These are phyloP conservation scores for Boulengeromyrus knoepffleri DNA, from an alignment of 2,113 vertebrate species.

Conservation along the genomic window DNA sequence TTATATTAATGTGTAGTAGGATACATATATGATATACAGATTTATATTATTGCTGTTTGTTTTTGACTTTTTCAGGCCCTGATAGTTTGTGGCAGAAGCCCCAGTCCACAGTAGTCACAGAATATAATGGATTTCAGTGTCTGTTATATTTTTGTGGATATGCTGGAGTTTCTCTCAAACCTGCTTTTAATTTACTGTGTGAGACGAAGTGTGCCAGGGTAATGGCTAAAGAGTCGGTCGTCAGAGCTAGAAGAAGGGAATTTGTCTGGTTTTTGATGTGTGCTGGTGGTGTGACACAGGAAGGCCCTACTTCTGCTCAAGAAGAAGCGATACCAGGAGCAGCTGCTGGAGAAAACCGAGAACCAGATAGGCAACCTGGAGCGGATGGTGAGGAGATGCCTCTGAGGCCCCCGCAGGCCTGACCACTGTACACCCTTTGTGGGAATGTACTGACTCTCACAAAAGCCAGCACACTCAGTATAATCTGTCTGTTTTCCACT, in stretches of 20 bases:
- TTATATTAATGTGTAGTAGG: background rate
- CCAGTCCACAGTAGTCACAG: background rate
- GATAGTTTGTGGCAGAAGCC: background rate
- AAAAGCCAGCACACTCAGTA: background rate
- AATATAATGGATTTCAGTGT: background rate
- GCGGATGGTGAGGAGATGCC: slow-evolving; percentile 65
- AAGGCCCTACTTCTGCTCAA: slow-evolving; percentile 83
- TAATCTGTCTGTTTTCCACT: background rate
- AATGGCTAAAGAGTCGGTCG: background rate
- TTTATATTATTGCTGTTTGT: background rate
- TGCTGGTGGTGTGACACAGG: slow-evolving; percentile 45
- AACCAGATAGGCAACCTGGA: slow-evolving; percentile 89
- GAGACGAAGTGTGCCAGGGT: background rate
- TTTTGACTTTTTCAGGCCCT: background rate
- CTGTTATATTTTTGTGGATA: background rate
- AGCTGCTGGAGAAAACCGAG: slow-evolving; percentile 80
- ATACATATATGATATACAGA: background rate
- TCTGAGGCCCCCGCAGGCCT: background rate
- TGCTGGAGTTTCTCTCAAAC: background rate
- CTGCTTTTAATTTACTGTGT: background rate
- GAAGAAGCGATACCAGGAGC: slow-evolving; percentile 88
- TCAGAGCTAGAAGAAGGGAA: background rate
- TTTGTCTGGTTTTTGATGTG: background rate
- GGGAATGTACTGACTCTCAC: background rate
- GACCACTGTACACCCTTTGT: background rate